Base-by-base conservation (phyloP, 92 coral and sea anemone species). In the Actinostola sp. region DNA sequence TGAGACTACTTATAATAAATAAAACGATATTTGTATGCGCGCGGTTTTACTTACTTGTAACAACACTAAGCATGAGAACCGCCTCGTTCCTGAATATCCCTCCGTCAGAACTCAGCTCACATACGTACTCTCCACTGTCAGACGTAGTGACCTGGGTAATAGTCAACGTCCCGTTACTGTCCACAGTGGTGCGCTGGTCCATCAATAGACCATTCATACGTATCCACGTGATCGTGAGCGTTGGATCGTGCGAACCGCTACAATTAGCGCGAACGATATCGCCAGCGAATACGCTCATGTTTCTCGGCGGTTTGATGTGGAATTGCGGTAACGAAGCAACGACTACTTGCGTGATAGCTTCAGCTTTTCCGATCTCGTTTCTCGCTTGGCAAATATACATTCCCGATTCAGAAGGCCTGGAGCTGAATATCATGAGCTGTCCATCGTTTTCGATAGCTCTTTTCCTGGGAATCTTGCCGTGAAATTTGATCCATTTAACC, bases 51-150 rank as follows among this genome's bases (percentile, higher is more conserved):
- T 77, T 46, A 86, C 92, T 81, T 33, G 78, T 58, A 23, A 86
- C 46, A 0, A 86, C 84, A 42, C 59, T 57, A 13, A 86, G 76
- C 29, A 63, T 82, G 31, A 77, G 57, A 24, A 63, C 71, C 25
- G 92, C 81, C 35, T 73, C 75, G 14, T 46, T 66, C 56, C 54
- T 76, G 41, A 81, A 63, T 23, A 79, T 74, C 6, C 92, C 92
- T 25, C 87, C 92, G 48, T 81, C 72, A 48, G 80, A 82, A 26
- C 63, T 65, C 25, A 84, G 76, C 27, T 70, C 75, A 66, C 92
- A 86, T n/a, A 80, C 60, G 63, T 86, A 86, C 50, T 75, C 77
- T 55, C 92, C 92, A 61, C 88, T 74, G 67, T 86, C 92, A 30
- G 51, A 64, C 15, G 92, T 64, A 5, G 67, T 71, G 59, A 86